These are phyloP conservation scores for Pogonocherus hispidulus DNA, from an alignment of 2,888 invertebrate genomes.

Conservation along the genomic window DNA sequence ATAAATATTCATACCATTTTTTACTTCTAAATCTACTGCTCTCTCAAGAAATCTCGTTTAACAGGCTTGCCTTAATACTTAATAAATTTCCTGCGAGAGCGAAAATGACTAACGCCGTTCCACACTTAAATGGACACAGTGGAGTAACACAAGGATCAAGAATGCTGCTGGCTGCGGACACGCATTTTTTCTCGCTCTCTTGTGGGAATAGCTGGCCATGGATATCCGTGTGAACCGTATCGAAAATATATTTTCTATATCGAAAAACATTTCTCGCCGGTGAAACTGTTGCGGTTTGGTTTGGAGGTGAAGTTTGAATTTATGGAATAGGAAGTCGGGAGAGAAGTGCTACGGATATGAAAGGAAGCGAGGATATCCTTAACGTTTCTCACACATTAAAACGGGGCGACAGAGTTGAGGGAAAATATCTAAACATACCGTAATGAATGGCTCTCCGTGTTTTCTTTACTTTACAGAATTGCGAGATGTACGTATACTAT, in stretches of 20 bases:
- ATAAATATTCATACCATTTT: background rate
- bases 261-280: slow-evolving; percentile 10
- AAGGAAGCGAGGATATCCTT: too few relatives aligned
- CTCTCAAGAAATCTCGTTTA: background rate
- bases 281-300: background rate
- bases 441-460: too few relatives aligned
- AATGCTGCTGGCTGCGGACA: slow-evolving; percentile 2
- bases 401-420: too few relatives aligned
- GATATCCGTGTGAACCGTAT: slow-evolving; percentile 53
- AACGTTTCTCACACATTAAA: too few relatives aligned
- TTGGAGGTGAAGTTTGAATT: too few relatives aligned
- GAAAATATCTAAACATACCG: too few relatives aligned
- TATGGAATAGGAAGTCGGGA: too few relatives aligned
- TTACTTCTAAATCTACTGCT: background rate
- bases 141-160: slow-evolving; percentile 15
- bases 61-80: background rate
- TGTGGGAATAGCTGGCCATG: slow-evolving; percentile 44
- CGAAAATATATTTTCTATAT: background rate
- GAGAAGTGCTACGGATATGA: too few relatives aligned
- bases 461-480: too few relatives aligned
- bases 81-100: slow-evolving; percentile 13
- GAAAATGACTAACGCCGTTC: slow-evolving; percentile 2
- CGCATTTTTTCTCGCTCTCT: slow-evolving; percentile 6
- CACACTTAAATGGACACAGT: background rate
- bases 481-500: too few relatives aligned